Evolutionary conservation across 2,797 vertebrate species (phyloP), one percentile per base, ranked within the genome.

Genomic region (Tenualosa thibaudeaui): DNA sequence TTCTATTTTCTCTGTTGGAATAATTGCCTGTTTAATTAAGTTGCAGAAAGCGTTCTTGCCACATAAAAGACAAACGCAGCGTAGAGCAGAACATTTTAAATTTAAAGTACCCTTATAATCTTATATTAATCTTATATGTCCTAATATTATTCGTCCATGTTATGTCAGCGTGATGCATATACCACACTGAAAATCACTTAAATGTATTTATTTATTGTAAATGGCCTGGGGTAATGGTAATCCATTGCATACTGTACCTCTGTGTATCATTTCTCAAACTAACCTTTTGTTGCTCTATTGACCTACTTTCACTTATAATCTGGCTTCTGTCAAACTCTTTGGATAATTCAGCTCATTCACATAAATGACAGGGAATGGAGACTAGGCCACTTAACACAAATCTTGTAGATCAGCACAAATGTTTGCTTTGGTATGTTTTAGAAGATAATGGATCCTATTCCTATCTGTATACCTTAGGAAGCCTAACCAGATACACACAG

Each of bases 201-300:
- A 31, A 31, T 31, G 0, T 31, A 15, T 19, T 5, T 19, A 43
- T 19, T 19, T 68, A 3, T 71, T 71, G 24, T 7, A 37, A 71
- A 37, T 15, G 40, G 37, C 22, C 40, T 43, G 19, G 10, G 2
- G 15, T 5, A 37, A 31, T 71, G 8, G 68, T 40, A 5, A 10
- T 5, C 15, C 43, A 40, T 22, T 78, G 40, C 17, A 22, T 22
- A 37, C 6, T 6, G 8, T 51, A 56, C 17, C 54, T 40, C 68
- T 71, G 68, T 40, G 13, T 40, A 37, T 71, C 15, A 78, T 78
- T 22, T 78, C 37, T 78, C 43, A 78, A 19, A 46, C 71, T 78
- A 78, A 78, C 71, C 86, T 83, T 87, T 65, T 65, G 53, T 85
- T 83, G 71, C 82, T 81, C 37, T 81, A 49, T 84, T 83, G 84